Conservation (phyloP, 2,113 vertebrate genomes). For the Microtus ochrogaster region DNA sequence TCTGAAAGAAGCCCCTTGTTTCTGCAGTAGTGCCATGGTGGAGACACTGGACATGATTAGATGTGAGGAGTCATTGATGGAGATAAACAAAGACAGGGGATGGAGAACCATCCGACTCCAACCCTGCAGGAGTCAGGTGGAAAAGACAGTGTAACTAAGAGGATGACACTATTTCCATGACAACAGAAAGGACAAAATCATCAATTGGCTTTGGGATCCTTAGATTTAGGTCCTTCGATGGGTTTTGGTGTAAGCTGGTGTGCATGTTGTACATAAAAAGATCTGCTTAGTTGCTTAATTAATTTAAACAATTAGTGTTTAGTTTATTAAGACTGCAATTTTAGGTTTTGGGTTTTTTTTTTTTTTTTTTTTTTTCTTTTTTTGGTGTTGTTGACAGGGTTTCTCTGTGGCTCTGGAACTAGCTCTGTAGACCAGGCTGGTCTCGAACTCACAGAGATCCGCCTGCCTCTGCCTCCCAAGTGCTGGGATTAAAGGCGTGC, state of each 20-base stretch:
- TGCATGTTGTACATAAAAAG: constrained; percentile 14
- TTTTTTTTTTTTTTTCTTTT: too few species aligned
- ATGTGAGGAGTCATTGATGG: neutral
- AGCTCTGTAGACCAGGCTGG: too few species aligned
- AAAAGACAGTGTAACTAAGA: neutral
- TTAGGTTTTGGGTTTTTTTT: too few species aligned
- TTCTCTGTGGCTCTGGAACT: too few species aligned
- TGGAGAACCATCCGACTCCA: too few species aligned
- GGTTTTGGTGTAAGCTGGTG: neutral
- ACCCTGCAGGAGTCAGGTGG: too few species aligned
- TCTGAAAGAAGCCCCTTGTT: neutral
- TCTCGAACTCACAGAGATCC: too few species aligned
- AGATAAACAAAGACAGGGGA: neutral
- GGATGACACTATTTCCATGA: neutral
- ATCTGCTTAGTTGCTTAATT: neutral
- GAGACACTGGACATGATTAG: neutral
- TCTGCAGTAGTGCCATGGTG: neutral
- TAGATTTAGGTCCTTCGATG: neutral
- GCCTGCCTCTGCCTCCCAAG: too few species aligned
- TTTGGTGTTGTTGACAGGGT: too few species aligned
- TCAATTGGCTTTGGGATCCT: neutral
- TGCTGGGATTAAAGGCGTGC: too few species aligned
- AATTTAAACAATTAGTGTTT: constrained; percentile 36
- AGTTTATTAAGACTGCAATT: constrained; percentile 23
- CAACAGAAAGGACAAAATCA: neutral